Percentiles rank a stretch among this genome's conserved stretches.
Conservation (phyloP, 2,797 vertebrate species). For the Brotogeris chrysoptera region DNA sequence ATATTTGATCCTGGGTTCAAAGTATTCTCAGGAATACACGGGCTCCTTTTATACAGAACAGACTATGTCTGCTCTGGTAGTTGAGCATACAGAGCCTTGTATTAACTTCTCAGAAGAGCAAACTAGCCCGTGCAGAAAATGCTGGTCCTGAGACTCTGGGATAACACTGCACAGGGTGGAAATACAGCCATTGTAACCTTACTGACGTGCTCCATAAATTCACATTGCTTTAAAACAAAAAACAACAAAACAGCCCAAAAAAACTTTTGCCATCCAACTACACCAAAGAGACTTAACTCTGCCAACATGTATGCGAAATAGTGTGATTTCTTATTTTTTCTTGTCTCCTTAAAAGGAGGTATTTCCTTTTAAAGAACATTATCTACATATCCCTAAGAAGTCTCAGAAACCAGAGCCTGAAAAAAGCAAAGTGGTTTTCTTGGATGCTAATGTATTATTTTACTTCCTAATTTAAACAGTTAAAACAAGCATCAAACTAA, state of each 20-base stretch:
- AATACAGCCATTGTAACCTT: not conserved
- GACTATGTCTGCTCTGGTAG: not conserved
- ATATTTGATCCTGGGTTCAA: constrained; percentile 46
- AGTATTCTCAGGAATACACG: not conserved
- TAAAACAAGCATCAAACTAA: not conserved
- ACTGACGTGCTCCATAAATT: not conserved
- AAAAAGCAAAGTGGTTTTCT: not conserved
- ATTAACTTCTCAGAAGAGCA: not conserved
- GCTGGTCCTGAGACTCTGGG: not conserved
- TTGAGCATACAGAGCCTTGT: not conserved
- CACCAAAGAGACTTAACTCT: not conserved
- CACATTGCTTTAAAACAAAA: not conserved
- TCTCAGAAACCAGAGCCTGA: not conserved
- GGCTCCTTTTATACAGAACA: not conserved
- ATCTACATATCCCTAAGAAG: not conserved
- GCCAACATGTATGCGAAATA: not conserved
- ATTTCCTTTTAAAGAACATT: not conserved
- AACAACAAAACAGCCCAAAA: not conserved
- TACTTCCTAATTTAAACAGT: constrained; percentile 27
- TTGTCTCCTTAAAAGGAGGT: constrained; percentile 27
- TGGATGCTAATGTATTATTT: not conserved
- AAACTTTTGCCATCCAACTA: not conserved
- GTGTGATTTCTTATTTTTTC: not conserved
- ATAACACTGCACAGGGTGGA: not conserved
- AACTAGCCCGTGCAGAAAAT: not conserved